Base-by-base conservation (phyloP, 1,140 invertebrate species). In the Drosophila ogumai region DNA sequence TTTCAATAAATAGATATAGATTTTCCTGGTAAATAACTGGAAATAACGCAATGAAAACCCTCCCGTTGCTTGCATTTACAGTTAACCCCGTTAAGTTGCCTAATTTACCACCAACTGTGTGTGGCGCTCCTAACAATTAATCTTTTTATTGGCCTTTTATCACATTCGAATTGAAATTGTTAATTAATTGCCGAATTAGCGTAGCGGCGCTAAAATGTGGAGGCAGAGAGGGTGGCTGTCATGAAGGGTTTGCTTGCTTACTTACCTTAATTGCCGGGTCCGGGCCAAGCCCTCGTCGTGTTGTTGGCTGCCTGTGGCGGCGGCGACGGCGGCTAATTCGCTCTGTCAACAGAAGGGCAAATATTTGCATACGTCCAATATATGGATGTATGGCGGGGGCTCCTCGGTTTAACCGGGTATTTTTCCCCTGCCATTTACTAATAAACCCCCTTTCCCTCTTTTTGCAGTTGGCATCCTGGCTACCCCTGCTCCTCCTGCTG, bases 181-280 rank as follows among this genome's bases (percentile, higher is more conserved):
- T 87, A 87, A 79, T 81, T 78, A 86, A 86, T 81, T 78, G 78
- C 74, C 57, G n/a, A 81, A 81, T 85, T 75, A 85, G 74, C 78
- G 43, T 40, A 17, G 28, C 49, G 36, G 25, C 40, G 59, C 69
- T 32, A 72, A 75, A 75, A 43, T 28, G 44, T 28, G n/a, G 17
- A 13, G n/a, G 2, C 25, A 19, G 25, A 6, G 56, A 25, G 43
- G 58, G 31, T 34, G 57, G 15, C 12, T 28, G 15, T 17, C 63
- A 40, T 55, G 52, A 55, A 55, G 52, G 65, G 66, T 54, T 49
- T 17, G 49, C 49, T 50, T 47, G 43, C 57, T 58, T 65, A 43
- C 52, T 38, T 69, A 71, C 68, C 36, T 25, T 73, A 72, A 73
- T 73, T 73, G 44, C 36, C 31, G 28, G 31, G 56, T 38, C 38